Conservation (phyloP, 2,113 vertebrate species). For the Spheniscus mendiculus region DNA sequence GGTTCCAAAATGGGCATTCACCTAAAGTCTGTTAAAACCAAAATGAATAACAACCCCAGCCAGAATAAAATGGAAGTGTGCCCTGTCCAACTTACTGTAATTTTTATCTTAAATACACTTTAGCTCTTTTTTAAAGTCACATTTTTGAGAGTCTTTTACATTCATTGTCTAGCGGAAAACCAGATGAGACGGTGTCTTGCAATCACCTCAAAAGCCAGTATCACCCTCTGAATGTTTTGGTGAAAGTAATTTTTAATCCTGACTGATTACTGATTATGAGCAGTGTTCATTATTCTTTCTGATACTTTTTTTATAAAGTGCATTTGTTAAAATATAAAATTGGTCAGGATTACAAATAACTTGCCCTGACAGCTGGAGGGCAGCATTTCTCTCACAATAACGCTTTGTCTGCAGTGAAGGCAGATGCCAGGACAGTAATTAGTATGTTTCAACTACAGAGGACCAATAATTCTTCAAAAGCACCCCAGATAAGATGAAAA, state of each 20-base stretch:
- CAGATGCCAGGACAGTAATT: neutral
- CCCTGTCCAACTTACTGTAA: neutral
- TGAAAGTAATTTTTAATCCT: neutral
- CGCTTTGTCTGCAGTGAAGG: neutral
- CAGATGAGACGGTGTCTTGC: neutral
- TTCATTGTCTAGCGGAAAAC: neutral
- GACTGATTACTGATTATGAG: neutral
- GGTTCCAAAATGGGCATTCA: neutral
- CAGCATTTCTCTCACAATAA: constrained; percentile 48
- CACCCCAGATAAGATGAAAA: neutral
- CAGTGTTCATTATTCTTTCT: neutral
- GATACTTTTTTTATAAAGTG: neutral
- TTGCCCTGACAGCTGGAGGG: constrained; percentile 58
- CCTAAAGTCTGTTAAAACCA: neutral
- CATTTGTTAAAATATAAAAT: neutral
- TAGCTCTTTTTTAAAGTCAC: neutral
- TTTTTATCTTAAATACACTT: neutral
- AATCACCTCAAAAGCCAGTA: neutral
- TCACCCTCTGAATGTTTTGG: neutral
- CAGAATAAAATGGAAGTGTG: neutral
- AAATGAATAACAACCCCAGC: neutral
- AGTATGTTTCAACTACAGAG: neutral
- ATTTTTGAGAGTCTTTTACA: neutral
- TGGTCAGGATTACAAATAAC: constrained; percentile 27
- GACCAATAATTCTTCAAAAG: neutral